Conservation (phyloP, 2,888 invertebrate genomes). For the Melinaea menophilus region DNA sequence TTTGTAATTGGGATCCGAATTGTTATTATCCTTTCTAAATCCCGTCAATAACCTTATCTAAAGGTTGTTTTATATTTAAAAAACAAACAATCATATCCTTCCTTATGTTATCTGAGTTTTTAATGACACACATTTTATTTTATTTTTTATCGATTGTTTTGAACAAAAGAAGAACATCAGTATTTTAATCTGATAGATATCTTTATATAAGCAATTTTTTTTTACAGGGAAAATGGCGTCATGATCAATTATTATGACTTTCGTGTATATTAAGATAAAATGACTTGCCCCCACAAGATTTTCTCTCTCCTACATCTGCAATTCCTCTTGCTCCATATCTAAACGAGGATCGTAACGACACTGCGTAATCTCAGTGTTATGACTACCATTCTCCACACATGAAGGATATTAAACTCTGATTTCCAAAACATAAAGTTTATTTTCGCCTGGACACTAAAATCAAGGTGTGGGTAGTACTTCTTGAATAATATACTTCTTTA, state of each 20-base stretch:
- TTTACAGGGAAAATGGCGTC: neutral
- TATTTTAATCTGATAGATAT: neutral
- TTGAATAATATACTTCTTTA: slow-evolving; percentile 34
- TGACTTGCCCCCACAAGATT: slow-evolving; percentile 42
- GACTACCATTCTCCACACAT: slow-evolving; percentile 36
- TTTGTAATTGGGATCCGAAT: too few relatives aligned
- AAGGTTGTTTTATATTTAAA: too few relatives aligned
- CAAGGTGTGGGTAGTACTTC: slow-evolving; percentile 42
- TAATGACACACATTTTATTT: too few relatives aligned
- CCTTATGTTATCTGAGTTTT: too few relatives aligned
- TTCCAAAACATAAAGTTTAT: slow-evolving; percentile 27
- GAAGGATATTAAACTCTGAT: slow-evolving; percentile 44
- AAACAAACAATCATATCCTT: too few relatives aligned
- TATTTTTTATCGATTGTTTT: too few relatives aligned
- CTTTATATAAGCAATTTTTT: neutral
- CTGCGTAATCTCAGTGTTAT: slow-evolving; percentile 68
- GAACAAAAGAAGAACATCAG: too few relatives aligned
- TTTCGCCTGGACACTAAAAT: slow-evolving; percentile 29
- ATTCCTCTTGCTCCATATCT: slow-evolving; percentile 72
- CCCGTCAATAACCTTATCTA: too few relatives aligned
- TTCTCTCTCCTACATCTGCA: slow-evolving; percentile 63
- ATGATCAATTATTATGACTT: slow-evolving; percentile 17
- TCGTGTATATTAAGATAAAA: slow-evolving; percentile 19
- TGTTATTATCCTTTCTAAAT: too few relatives aligned
- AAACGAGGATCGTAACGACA: slow-evolving; percentile 76